These are phyloP conservation scores for Augochlorella aurata DNA, from an alignment of 2,888 invertebrate genomes.

Conservation along the genomic window DNA sequence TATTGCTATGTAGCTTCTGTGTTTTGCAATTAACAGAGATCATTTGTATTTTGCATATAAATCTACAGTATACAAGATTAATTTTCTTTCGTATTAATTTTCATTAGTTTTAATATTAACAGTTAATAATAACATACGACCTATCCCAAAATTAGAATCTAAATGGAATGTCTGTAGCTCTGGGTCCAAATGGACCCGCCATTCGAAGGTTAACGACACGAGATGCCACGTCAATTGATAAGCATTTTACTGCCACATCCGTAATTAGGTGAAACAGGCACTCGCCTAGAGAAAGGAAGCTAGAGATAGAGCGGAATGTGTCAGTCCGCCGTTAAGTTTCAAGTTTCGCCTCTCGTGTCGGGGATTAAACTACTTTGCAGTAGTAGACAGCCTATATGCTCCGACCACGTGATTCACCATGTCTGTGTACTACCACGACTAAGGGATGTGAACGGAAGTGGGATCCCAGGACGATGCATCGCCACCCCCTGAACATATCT, in stretches of 20 bases:
- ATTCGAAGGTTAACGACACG: too few species aligned
- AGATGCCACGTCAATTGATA: conserved; percentile 65
- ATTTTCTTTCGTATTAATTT: too few species aligned
- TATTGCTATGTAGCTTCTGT: conserved; percentile 36
- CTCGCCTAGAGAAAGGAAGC: background rate
- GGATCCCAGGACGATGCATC: conserved; percentile 62
- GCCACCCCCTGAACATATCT: conserved; percentile 68
- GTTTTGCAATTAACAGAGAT: conserved; percentile 30
- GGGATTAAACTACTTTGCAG: conserved; percentile 72
- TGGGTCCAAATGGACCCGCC: background rate
- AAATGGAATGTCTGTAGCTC: too few species aligned
- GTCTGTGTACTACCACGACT: background rate
- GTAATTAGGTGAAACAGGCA: conserved; percentile 24
- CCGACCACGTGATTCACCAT: conserved; percentile 51
- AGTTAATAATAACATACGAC: too few species aligned
- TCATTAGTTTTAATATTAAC: too few species aligned
- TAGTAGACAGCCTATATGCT: conserved; percentile 49
- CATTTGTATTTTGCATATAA: background rate
- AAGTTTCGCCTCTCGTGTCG: conserved; percentile 60
- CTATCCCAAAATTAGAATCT: background rate
- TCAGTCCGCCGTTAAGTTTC: conserved; percentile 65
- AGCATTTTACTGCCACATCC: conserved; percentile 64
- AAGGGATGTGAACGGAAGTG: background rate
- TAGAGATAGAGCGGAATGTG: conserved; percentile 17
- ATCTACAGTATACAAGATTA: too few species aligned